Base-by-base conservation (phyloP, 2,797 vertebrate genomes). In the Pseudotriccus pelzelni region DNA sequence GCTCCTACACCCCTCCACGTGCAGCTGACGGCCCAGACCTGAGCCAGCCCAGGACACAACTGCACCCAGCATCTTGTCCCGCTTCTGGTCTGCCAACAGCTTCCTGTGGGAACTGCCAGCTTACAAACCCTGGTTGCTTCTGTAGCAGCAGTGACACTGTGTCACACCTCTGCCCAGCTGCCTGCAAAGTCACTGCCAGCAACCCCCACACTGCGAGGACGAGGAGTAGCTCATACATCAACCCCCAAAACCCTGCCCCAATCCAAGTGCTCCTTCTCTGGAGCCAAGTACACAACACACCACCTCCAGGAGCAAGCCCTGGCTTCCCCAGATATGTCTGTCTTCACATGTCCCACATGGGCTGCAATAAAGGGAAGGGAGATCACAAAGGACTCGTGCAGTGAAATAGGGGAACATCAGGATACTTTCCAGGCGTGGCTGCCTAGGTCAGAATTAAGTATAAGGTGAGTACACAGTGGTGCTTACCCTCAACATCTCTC, bases 201-300 rank as follows among this genome's bases (percentile, higher is more conserved):
- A 12, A 4, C 19, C 52, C 22, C 18, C 1, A 0, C 18, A 0
- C 39, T 4, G 44, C 55, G 79, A 70, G 59, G 28, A 20, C 14
- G 20, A 3, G 1, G 24, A 59, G 59, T 6, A 60, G n/a, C 82
- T 64, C 37, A 14, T 7, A 12, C 0, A 12, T 12, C 84, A 87
- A 3, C 9, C 30, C 75, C 55, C 67, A 69, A 69, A 74, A 41
- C 22, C 44, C 53, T 43, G 46, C 55, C 70, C 69, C 80, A 75
- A 13, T 19, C 62, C 77, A 60, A 44, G 37, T 0, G 2, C 47
- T 55, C 50, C 22, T 50, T 24, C 56, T 56, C 59, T 21, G 39
- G 10, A 79, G 70, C 44, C 39, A 52, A 76, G 62, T 3, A 43
- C 46, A 37, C 11, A 36, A 7, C 30, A 44, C 3, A 0, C 20